Percentiles rank a stretch among this genome's conserved stretches.
These are phyloP conservation scores for Eupleurogrammus muticus DNA, from an alignment of 2,797 vertebrate species.

Conservation along the genomic window DNA sequence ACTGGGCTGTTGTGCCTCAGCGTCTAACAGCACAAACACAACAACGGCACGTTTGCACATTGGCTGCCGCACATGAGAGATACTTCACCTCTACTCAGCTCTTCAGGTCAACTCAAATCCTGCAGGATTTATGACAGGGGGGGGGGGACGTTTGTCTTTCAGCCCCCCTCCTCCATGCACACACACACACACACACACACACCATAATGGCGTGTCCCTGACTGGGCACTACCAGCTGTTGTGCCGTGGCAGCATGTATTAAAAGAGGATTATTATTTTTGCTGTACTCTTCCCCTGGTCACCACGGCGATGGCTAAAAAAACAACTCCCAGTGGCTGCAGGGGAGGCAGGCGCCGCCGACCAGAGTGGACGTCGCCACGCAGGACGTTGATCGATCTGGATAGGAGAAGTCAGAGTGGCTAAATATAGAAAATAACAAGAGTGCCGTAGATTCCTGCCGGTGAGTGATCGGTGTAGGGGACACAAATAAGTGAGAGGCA, in stretches of 20 bases:
- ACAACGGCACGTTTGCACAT: not conserved
- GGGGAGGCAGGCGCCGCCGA: constrained; percentile 34
- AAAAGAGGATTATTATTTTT: constrained; percentile 79
- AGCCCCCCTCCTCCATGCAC: constrained; percentile 1
- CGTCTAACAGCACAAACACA: constrained; percentile 17
- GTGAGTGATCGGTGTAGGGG: constrained; percentile 59
- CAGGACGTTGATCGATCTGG: constrained; percentile 68
- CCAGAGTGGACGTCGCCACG: constrained; percentile 54
- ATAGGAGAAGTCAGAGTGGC: constrained; percentile 60
- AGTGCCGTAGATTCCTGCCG: constrained; percentile 74
- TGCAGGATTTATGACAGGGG: constrained; percentile 28
- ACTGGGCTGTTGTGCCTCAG: constrained; percentile 23
- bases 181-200: constrained; percentile 21
- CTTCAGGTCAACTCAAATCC: constrained; percentile 48
- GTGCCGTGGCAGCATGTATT: constrained; percentile 55
- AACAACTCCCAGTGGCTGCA: constrained; percentile 54
- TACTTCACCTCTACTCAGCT: constrained; percentile 15
- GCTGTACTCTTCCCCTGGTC: constrained; percentile 54
- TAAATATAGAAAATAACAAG: constrained; percentile 81
- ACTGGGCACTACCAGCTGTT: constrained; percentile 67
- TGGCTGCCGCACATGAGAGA: not conserved
- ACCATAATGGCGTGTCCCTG: constrained; percentile 31
- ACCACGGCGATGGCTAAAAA: constrained; percentile 62
- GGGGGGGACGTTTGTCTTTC: not conserved
- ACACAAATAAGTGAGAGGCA: constrained; percentile 75